Evolutionary conservation across 2,113 vertebrate species (phyloP).

Genomic region (Indri indri): DNA sequence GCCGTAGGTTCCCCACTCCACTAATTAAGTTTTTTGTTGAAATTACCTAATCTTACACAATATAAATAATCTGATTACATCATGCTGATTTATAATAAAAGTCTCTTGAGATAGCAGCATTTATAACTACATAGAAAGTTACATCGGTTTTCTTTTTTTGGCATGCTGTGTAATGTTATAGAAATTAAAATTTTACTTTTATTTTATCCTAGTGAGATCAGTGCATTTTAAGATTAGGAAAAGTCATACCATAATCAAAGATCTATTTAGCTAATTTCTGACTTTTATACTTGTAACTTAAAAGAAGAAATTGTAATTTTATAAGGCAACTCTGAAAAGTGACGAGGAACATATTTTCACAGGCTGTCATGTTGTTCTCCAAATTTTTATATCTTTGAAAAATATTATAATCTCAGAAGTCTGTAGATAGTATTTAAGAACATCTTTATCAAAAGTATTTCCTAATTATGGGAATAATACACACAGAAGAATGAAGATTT

Average conservation of each 20-base stretch:
- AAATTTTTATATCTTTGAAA: neutral
- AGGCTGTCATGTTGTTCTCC: neutral
- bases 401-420: neutral
- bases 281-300: neutral
- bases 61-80: conserved; percentile 32
- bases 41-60: neutral
- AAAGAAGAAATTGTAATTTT: neutral
- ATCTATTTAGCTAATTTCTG: neutral
- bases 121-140: neutral
- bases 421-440: neutral
- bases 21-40: neutral
- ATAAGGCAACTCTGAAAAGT: neutral
- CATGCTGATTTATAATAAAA: conserved; percentile 40
- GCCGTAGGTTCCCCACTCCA: neutral
- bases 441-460: neutral
- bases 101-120: neutral
- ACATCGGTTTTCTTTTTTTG: neutral
- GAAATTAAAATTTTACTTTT: conserved; percentile 59
- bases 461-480: neutral
- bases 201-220: conserved; percentile 41
- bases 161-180: neutral
- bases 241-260: neutral
- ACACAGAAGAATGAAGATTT: neutral
- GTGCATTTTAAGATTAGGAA: neutral
- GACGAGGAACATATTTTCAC: neutral